Evolutionary conservation across 2,797 vertebrate species (phyloP).

Genomic region (Peromyscus melanophrys): DNA sequence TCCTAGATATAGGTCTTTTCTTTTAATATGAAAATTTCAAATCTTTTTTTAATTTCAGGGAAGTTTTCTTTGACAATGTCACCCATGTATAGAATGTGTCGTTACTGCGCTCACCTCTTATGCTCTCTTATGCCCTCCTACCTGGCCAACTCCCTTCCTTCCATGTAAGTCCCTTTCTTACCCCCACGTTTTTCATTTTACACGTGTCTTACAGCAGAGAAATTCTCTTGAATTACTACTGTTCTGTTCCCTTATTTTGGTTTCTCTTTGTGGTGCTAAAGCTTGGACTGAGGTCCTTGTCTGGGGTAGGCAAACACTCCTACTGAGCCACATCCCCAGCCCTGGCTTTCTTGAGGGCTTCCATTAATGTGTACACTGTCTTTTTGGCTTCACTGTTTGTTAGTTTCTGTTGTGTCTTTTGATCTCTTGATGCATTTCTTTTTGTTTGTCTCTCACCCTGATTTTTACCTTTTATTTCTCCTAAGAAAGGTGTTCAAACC

Average conservation of each 20-base stretch:
- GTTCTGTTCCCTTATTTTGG: not conserved
- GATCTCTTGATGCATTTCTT: not conserved
- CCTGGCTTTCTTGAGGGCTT: not conserved
- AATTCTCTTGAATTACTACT: not conserved
- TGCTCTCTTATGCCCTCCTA: not conserved
- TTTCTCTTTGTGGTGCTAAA: not conserved
- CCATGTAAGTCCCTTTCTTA: not conserved
- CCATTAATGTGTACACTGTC: not conserved
- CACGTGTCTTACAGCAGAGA: not conserved
- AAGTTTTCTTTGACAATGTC: not conserved
- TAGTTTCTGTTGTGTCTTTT: conserved; percentile 24
- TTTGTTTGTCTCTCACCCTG: not conserved
- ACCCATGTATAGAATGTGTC: not conserved
- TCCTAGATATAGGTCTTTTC: not conserved
- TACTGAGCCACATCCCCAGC: not conserved
- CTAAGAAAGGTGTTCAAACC: not conserved
- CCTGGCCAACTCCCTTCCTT: not conserved
- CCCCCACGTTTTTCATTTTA: not conserved
- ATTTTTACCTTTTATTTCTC: conserved; percentile 36
- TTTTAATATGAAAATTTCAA: not conserved
- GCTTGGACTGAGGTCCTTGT: not conserved
- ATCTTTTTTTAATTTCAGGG: not conserved
- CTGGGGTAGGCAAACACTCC: no score
- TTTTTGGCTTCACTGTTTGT: not conserved
- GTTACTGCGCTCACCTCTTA: not conserved